phyloP scores from a whole-genome alignment of 2,888 invertebrate species.

The Drosophila paranaensis region DNA sequence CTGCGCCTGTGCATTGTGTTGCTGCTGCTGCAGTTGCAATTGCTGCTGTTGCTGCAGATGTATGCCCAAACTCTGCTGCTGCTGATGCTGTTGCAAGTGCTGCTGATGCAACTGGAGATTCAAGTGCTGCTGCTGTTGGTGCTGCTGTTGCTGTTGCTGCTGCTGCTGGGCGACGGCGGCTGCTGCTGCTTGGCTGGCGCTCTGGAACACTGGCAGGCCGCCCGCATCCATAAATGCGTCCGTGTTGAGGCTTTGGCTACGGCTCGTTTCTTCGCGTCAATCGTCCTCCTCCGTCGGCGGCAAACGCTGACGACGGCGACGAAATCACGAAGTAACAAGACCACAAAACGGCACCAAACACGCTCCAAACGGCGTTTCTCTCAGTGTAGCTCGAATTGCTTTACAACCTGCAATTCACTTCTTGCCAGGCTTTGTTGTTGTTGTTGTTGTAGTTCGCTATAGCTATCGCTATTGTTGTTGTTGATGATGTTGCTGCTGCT shows the following conservation, averaged over 20 bases:
- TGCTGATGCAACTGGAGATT: conserved; percentile 83
- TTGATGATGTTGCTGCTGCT: not conserved
- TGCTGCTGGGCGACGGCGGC: conserved; percentile 82
- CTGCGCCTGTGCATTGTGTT: conserved; percentile 78
- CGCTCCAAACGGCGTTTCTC: conserved; percentile 25
- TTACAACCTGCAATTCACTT: conserved; percentile 17
- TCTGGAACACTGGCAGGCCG: conserved; percentile 85
- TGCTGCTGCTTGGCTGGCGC: conserved; percentile 85
- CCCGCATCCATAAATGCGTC: conserved; percentile 85
- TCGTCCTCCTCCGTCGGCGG: conserved; percentile 74
- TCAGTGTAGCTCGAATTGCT: conserved; percentile 26
- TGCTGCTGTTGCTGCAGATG: conserved; percentile 80
- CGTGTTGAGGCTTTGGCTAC: conserved; percentile 75
- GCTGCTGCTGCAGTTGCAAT: conserved; percentile 66
- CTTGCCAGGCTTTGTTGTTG: not conserved
- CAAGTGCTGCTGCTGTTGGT: conserved; percentile 79
- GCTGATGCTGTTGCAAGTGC: conserved; percentile 42
- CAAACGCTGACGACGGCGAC: conserved; percentile 73
- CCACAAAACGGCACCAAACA: conserved; percentile 49
- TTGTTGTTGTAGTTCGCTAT: not conserved
- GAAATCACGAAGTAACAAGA: conserved; percentile 77
- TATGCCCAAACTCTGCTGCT: conserved; percentile 70
- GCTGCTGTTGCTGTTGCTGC: conserved; percentile 85
- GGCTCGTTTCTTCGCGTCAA: conserved; percentile 73
- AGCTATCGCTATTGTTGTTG: conserved; percentile 2